Base-by-base conservation (phyloP, 1,140 invertebrate genomes). In the Philaenus spumarius region DNA sequence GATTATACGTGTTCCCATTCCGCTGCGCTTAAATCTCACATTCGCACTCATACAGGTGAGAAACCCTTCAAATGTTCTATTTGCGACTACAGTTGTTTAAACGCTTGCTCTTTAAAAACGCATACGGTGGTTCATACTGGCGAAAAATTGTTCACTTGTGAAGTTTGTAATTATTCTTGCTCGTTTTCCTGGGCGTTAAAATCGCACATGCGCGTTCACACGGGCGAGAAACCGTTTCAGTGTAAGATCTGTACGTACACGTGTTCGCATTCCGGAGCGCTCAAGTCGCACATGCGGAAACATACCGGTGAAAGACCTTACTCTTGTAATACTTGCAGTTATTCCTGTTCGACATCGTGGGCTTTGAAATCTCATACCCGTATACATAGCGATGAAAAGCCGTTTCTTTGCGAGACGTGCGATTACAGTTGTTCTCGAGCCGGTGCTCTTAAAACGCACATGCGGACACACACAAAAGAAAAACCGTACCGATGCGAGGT, bases 1-100 rank as follows among this genome's bases (percentile, higher is more conserved):
- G 67, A 54, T 2, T 42, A 59, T 48, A 42, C 20, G 12, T 59
- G 53, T 48, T 45, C 58, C 2, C 48, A 53, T 20, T 30, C 19
- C 23, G 40, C 22, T 42, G 52, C 35, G 3, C 15, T 55, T 14
- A 22, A 24, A 11, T 24, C 37, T 22, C 48, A 51, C 26, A 51
- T 51, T 14, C n/a, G 48, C 3, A 6, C n/a, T 15, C 48, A 51
- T 19, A 51, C 48, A n/a, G 48, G 48, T 5, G 48, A 51, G 15
- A 51, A 34, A 22, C 48, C 48, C 2, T 51, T 19, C 26, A 4
- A n/a, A 9, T 51, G 48, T 34, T 34, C n/a, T 17, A 22, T 30
- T 17, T 51, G 48, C 20, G 9, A 26, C 23, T 42, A 55, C 19
- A 15, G 40, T 20, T 43, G 12, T 23, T 26, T 22, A 12, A 12